Evolutionary conservation across 2,797 vertebrate genomes (phyloP), one percentile per base, ranked within the genome.

Genomic region (Masticophis lateralis): DNA sequence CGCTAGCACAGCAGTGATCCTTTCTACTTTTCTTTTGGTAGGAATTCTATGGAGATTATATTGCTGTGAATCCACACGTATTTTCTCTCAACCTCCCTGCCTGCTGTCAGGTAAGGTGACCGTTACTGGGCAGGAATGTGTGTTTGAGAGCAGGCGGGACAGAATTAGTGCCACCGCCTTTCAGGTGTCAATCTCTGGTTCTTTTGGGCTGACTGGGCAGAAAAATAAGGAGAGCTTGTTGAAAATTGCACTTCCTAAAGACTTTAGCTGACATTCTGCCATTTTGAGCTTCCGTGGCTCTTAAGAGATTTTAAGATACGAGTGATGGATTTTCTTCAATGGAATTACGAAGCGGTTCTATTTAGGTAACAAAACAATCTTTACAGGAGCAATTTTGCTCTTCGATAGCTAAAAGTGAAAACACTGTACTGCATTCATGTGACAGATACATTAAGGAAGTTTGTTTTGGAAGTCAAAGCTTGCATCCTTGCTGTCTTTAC

Each of bases 11-110:
- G 11, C 2, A 11, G 32, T 37, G 16, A 22, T n/a, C 28, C 5
- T 90, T 37, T 32, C 94, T 91, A 25, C 5, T 96, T 89, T 91
- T 10, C 0, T 94, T 74, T 89, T 97, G 97, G 74, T 96, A 99
- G 99, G 99, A 99, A 97, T 99, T 99, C 96, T 99, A 99, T 8
- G 99, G 99, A 2, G 99, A 99, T 95, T 99, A 99, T 96, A 99
- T 99, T 0, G 99, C 99, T 2, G 98, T 99, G 95, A 99, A 99
- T 95, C 99, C 99, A 56, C 99, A 99, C 51, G 97, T 99, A 25
- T 99, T 99, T 96, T 99, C 99, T 8, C 98, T 99, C 90, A 99
- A 99, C 97, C 98, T 99, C 92, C 97, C 98, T 92, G 99, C 98
- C 79, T 99, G 99, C 91, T 98, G 98, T 94, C 98, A 99, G 98